A percentile compares a stretch with the other conserved stretches of the same genome.
These are phyloP conservation scores for Dryomyza anilis DNA, from an alignment of 2,888 invertebrate genomes.

Conservation along the genomic window DNA sequence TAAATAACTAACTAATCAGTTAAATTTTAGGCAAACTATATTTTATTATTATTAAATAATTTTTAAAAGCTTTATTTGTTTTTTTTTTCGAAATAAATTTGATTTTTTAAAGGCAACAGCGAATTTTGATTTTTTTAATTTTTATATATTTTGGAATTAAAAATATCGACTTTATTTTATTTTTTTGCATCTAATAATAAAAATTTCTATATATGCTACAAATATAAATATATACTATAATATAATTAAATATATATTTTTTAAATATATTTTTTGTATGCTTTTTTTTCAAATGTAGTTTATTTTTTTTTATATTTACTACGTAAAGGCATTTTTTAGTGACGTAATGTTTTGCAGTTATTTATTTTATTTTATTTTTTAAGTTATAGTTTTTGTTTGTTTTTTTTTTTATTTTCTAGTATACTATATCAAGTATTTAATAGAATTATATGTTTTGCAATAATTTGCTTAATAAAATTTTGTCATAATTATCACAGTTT, in stretches of 20 bases:
- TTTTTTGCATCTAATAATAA: too few relatives aligned
- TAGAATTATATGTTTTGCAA: background rate
- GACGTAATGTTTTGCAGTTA: conserved; percentile 13
- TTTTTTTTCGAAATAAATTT: too few relatives aligned
- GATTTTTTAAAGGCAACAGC: conserved; percentile 42
- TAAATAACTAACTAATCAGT: too few relatives aligned
- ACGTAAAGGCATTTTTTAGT: conserved; percentile 23
- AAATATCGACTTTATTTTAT: conserved; percentile 20
- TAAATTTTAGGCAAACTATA: too few relatives aligned
- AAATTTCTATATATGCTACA: background rate
- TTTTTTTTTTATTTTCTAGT: conserved; percentile 13
- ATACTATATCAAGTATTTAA: background rate
- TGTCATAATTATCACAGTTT: conserved; percentile 42
- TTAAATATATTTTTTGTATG: background rate
- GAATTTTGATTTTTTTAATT: too few relatives aligned
- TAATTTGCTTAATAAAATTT: conserved; percentile 25
- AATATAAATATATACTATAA: background rate
- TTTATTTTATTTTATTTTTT: background rate
- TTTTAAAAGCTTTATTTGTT: too few relatives aligned
- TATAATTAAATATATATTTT: background rate
- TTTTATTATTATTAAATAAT: too few relatives aligned
- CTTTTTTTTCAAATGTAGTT: background rate
- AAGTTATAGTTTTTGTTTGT: conserved; percentile 1
- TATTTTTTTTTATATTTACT: background rate
- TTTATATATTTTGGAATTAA: too few relatives aligned